These are phyloP conservation scores for Galago senegalensis DNA, from an alignment of 2,797 vertebrate species.

Conservation along the genomic window DNA sequence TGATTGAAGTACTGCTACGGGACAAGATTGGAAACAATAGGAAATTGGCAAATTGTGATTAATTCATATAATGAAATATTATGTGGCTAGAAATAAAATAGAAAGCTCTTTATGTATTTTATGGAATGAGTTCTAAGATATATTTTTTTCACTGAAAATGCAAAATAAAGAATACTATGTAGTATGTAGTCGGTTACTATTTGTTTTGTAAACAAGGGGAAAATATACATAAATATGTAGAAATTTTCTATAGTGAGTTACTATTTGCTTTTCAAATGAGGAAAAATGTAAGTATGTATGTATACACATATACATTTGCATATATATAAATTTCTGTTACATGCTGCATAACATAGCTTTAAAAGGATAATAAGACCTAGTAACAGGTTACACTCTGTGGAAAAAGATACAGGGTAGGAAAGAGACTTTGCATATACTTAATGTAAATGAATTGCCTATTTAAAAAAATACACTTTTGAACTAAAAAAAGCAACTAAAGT, in stretches of 20 bases:
- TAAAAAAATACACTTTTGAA: conserved; percentile 45
- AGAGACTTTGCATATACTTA: neutral
- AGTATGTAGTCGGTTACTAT: neutral
- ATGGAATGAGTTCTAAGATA: conserved; percentile 34
- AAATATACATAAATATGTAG: neutral
- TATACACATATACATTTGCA: neutral
- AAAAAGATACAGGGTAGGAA: neutral
- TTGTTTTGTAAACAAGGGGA: neutral
- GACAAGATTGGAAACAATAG: conserved; percentile 29
- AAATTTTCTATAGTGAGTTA: neutral
- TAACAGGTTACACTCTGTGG: neutral
- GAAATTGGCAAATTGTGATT: neutral
- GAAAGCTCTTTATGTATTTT: neutral
- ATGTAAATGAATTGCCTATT: neutral
- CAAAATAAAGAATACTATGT: conserved; percentile 1
- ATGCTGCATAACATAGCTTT: neutral
- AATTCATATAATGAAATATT: neutral
- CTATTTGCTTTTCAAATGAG: neutral
- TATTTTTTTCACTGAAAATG: conserved; percentile 46
- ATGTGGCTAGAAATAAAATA: conserved; percentile 16
- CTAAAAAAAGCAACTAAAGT: conserved; percentile 28
- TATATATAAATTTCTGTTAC: neutral
- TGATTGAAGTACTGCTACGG: neutral
- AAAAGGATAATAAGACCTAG: conserved; percentile 27
- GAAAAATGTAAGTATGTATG: neutral